These are phyloP conservation scores for Varanus komodoensis DNA, from an alignment of 2,113 vertebrate species.

Conservation along the genomic window DNA sequence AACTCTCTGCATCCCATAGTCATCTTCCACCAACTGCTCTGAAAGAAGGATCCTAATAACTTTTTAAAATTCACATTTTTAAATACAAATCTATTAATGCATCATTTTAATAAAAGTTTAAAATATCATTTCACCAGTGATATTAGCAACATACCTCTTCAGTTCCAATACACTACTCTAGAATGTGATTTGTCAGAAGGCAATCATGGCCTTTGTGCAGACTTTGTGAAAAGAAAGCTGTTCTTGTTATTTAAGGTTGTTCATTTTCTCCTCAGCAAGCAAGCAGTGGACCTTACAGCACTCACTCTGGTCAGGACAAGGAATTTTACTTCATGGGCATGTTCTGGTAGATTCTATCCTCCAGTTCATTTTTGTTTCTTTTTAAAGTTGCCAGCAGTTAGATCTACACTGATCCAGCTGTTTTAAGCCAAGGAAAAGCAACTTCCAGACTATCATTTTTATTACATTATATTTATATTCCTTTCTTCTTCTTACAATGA, in stretches of 20 bases:
- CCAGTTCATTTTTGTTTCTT: neutral
- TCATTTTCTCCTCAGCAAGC: neutral
- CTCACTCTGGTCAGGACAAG: neutral
- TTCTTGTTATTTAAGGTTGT: neutral
- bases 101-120: too few species aligned
- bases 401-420: neutral
- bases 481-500: too few species aligned
- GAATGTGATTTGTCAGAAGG: neutral
- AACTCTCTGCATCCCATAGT: too few species aligned
- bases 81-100: too few species aligned
- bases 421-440: neutral
- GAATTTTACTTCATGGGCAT: neutral
- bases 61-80: too few species aligned
- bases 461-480: too few species aligned
- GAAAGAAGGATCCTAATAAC: too few species aligned
- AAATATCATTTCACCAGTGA: neutral
- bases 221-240: neutral
- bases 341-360: neutral
- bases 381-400: neutral
- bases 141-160: neutral
- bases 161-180: neutral
- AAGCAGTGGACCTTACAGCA: neutral
- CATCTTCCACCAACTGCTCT: too few species aligned
- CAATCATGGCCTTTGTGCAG: neutral
- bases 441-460: too few species aligned